phyloP scores from a whole-genome alignment of 1,140 invertebrate genomes.

The Drosophila triauraria region DNA sequence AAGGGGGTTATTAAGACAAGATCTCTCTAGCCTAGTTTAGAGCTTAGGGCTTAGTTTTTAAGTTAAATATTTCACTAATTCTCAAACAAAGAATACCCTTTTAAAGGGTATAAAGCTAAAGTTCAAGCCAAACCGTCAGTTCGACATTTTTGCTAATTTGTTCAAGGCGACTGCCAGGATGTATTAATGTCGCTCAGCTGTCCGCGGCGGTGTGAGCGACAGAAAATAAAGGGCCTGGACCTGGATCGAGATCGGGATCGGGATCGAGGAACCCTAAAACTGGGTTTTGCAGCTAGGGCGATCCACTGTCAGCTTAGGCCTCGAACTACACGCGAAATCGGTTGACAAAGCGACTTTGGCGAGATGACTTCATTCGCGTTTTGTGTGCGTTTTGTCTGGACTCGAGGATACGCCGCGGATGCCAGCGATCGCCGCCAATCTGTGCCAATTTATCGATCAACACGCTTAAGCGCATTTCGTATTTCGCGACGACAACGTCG shows the following conservation, averaged over 20 bases:
- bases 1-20: too few relatives aligned
- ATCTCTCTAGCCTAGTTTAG: too few relatives aligned
- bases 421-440: conserved; percentile 42
- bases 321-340: conserved; percentile 75
- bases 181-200: conserved; percentile 81
- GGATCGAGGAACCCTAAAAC: conserved; percentile 21
- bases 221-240: conserved; percentile 35
- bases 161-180: conserved; percentile 73
- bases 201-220: conserved; percentile 46
- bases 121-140: conserved; percentile 47
- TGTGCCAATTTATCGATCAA: conserved; percentile 82
- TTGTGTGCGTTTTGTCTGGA: conserved; percentile 68
- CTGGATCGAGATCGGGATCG: not conserved
- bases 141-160: conserved; percentile 69
- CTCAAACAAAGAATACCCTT: not conserved
- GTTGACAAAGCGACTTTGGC: conserved; percentile 74
- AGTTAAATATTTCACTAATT: fast-evolving
- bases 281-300: conserved; percentile 59
- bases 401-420: conserved; percentile 2
- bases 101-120: conserved; percentile 11
- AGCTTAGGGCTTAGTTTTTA: too few relatives aligned
- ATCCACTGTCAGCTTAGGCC: conserved; percentile 72
- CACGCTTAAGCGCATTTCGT: conserved; percentile 80
- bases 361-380: conserved; percentile 80
- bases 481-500: conserved; percentile 34